A percentile compares a stretch with the other conserved stretches of the same genome.
Conservation (phyloP, 92 coral and sea anemone genomes). For the Actinernus sp. region DNA sequence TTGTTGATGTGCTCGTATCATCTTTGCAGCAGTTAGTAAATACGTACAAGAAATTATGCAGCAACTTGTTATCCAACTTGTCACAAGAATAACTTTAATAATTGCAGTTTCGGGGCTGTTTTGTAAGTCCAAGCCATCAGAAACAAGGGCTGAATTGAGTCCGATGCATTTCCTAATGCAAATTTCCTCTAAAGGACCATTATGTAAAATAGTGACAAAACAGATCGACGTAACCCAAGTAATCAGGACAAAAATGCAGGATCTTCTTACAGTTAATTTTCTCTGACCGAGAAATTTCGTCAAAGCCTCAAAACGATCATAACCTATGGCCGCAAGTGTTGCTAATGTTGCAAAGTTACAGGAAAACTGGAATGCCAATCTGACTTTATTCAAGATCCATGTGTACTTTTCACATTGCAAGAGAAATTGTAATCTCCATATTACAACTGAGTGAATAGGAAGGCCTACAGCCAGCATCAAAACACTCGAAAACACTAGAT, state of each 20-base stretch:
- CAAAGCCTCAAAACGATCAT: constrained; percentile 26
- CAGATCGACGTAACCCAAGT: constrained; percentile 6
- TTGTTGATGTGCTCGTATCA: constrained; percentile 16
- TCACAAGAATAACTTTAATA: background rate
- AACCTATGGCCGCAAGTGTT: constrained; percentile 12
- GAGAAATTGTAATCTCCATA: background rate
- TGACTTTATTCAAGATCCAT: background rate
- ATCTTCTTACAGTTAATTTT: constrained; percentile 2
- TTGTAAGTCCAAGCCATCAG: background rate
- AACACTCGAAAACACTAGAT: background rate
- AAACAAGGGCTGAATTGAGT: background rate
- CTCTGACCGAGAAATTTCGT: constrained; percentile 25
- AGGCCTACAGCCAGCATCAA: background rate
- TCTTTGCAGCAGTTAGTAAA: constrained; percentile 11
- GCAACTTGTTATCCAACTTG: background rate
- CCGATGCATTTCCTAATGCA: background rate
- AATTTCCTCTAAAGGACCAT: background rate
- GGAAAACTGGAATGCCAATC: background rate
- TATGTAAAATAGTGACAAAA: background rate
- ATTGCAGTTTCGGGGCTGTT: background rate
- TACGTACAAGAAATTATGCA: background rate
- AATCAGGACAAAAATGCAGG: background rate
- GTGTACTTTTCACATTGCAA: background rate
- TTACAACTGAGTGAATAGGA: background rate
- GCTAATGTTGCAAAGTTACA: background rate